Evolutionary conservation across 2,888 invertebrate species (phyloP), one percentile per base, ranked within the genome.

Genomic region (Branchellion lobata): DNA sequence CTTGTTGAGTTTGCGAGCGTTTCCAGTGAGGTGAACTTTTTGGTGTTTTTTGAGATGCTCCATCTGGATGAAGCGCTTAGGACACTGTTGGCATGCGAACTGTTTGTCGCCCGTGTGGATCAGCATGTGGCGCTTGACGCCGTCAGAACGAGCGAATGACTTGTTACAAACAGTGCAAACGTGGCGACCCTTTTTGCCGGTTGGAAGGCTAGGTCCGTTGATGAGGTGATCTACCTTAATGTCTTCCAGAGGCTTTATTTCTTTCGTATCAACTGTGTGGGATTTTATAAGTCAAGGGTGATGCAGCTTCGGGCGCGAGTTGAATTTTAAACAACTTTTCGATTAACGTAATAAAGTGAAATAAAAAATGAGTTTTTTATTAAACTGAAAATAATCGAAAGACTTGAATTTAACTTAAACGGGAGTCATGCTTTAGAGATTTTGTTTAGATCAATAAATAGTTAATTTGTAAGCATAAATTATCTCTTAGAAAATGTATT

Each of bases 81-180:
- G 69, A 53, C 79, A 79, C 34, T 71, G 71, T 8, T 31, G 33
- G 51, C 79, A 79, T 34, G 79, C 34, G 29, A 73, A 79, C 27
- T 69, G 79, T 47, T 73, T 72, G 51, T 71, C 79, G 24, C 73
- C 79, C 1, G 79, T 69, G 79, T 79, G 79, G 21, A 73, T 73
- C n/a, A 72, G 73, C 79, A 79, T 73, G 73, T 79, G 79, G 1
- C 79, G 72, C 61, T 79, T 79, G 27, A 79, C 69, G 21, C 69
- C 72, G 27, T 79, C 79, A 18, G 68, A 61, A 24, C 79, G 68
- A 34, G 73, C 72, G 31, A 79, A 79, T 3, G 31, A 27, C 34
- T 79, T 79, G 61, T 71, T 71, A 51, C 79, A 79, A n/a, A 79
- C 73, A 1, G 72, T 79, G 61, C 79, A 79, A 24, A 65, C 31